These are phyloP conservation scores for Naja naja DNA, from an alignment of 2,113 vertebrate species.

Conservation along the genomic window DNA sequence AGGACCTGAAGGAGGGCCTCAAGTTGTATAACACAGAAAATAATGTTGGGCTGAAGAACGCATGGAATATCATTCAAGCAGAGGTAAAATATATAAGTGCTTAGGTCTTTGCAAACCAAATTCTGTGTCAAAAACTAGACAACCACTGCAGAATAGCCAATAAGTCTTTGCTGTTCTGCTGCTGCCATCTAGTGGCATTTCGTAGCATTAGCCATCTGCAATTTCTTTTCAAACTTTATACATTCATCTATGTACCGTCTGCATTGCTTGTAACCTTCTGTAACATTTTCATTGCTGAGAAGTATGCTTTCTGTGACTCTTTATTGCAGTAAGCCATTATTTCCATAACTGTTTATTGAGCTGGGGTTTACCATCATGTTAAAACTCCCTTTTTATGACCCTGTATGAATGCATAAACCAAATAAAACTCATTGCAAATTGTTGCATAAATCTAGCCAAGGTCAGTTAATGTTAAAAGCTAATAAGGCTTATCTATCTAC, in stretches of 20 bases:
- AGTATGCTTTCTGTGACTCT: no score
- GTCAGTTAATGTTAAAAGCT: not conserved
- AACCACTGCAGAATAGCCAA: not conserved
- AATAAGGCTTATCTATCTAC: not conserved
- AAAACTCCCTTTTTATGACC: no score
- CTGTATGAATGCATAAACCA: not conserved
- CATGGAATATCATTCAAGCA: slow-evolving; percentile 98
- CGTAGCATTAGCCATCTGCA: not conserved
- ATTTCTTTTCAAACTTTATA: not conserved
- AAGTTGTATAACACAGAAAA: slow-evolving; percentile 92
- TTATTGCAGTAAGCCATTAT: not conserved
- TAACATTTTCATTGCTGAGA: not conserved
- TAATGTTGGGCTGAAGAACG: slow-evolving; percentile 93
- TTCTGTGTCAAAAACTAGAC: not conserved
- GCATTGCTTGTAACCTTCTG: not conserved
- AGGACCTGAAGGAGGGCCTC: slow-evolving; percentile 93
- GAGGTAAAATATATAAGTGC: slow-evolving; percentile 74
- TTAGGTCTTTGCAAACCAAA: not conserved
- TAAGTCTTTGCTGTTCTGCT: not conserved
- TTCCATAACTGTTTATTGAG: not conserved
- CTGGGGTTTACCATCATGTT: no score
- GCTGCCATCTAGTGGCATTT: not conserved
- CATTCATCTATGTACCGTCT: not conserved
- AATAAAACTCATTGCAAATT: not conserved
- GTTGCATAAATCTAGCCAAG: not conserved